Percentiles rank a stretch among this genome's conserved stretches.
These are phyloP conservation scores for Phyllotreta cruciferae DNA, from an alignment of 2,888 invertebrate genomes.

Conservation along the genomic window DNA sequence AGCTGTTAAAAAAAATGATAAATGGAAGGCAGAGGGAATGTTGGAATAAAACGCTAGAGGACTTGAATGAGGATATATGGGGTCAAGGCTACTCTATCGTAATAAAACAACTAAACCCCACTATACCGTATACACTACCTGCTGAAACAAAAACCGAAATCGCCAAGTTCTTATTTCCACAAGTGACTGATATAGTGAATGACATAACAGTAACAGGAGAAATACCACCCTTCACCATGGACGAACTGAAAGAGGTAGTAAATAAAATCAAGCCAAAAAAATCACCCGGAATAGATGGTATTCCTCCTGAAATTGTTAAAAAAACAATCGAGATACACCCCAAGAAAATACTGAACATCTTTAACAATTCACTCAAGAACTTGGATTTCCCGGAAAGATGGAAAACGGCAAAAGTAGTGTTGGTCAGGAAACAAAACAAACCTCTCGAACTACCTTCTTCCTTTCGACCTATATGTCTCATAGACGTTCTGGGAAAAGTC, in stretches of 20 bases:
- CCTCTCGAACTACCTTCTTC: not conserved
- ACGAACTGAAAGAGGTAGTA: too few relatives aligned
- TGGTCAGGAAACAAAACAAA: not conserved
- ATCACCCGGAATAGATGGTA: not conserved
- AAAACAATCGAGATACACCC: not conserved
- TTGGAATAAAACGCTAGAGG: slow-evolving; percentile 5
- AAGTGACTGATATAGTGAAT: not conserved
- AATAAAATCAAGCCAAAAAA: not conserved
- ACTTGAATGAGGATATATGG: slow-evolving; percentile 10
- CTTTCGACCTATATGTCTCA: not conserved
- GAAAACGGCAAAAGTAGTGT: not conserved
- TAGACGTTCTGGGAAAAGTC: not conserved
- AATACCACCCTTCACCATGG: not conserved
- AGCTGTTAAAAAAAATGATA: too few relatives aligned
- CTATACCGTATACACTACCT: not conserved
- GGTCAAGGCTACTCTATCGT: too few relatives aligned
- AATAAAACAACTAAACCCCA: not conserved
- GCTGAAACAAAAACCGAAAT: not conserved
- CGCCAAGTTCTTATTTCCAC: not conserved
- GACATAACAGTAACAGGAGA: not conserved
- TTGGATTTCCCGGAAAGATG: not conserved
- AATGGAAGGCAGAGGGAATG: not conserved
- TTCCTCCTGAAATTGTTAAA: not conserved
- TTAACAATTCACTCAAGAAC: not conserved
- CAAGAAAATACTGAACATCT: not conserved